Base-by-base conservation (phyloP, 1,140 invertebrate genomes). In the Dendrolimus kikuchii region DNA sequence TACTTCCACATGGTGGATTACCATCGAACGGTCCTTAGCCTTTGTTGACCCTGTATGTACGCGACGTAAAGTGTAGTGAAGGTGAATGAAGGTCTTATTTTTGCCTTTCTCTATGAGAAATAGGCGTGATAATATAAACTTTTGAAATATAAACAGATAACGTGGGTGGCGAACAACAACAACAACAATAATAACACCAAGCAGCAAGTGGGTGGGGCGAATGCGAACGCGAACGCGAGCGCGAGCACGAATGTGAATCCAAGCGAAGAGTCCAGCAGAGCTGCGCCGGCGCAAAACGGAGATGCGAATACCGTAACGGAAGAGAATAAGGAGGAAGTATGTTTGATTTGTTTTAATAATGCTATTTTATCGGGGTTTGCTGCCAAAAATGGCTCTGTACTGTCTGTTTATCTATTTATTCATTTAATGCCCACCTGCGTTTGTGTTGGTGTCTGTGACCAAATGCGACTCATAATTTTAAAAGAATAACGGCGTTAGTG, bases 101-200 rank as follows among this genome's bases (percentile, higher is more conserved):
- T 23, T 23, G 23, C 23, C 23, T 23, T n/a, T n/a, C n/a, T n/a
- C n/a, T n/a, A n/a, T n/a, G n/a, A n/a, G n/a, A n/a, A n/a, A n/a
- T n/a, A n/a, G n/a, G n/a, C n/a, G n/a, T n/a, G n/a, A n/a, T n/a
- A n/a, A n/a, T 9, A 46, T 7, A n/a, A 46, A 7, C 6, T 10
- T 46, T 9, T 46, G 7, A 23, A 50, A 23, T 44, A 6, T 37
- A 49, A 39, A 5, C 64, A 83, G 80, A 78, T 83, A 59, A 83
- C 80, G 23, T 83, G 80, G 80, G 77, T 79, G 46, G 59, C 73
- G 42, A 23, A 57, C 1, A 51, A 44, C 8, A 40, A 10, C 46
- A 38, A 38, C 46, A 7, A 38, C 37, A 38, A 38, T 10, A 36
- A 38, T 38, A 38, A 36, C 46, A 39, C 7, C n/a, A 5, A 40